Evolutionary conservation across 1,140 invertebrate species (phyloP).

Genomic region (Drosophila pandora): DNA sequence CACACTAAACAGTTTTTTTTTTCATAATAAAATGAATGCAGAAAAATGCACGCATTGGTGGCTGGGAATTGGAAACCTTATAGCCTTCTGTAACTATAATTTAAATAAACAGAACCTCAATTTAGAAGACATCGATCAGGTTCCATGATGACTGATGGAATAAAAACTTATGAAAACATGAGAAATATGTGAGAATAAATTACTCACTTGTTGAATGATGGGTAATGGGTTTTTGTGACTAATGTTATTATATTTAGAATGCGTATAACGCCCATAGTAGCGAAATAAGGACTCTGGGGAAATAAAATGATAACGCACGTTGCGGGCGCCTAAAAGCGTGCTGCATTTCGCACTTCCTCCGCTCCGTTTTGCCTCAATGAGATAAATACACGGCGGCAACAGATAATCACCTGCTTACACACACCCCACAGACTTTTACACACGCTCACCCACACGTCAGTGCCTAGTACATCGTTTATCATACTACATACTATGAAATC

Average conservation of each 20-base stretch:
- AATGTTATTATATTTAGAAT: neutral
- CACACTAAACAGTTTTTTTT: too few relatives aligned
- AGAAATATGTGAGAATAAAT: neutral
- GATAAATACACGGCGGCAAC: constrained; percentile 77
- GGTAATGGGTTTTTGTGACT: neutral
- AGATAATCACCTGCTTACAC: constrained; percentile 82
- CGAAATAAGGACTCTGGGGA: neutral
- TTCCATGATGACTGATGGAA: neutral
- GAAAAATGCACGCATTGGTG: too few relatives aligned
- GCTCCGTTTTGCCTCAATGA: constrained; percentile 61
- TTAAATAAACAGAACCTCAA: neutral
- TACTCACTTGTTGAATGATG: constrained; percentile 28
- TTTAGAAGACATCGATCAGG: neutral
- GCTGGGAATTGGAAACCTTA: neutral
- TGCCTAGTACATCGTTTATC: constrained; percentile 41
- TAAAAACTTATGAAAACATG: neutral
- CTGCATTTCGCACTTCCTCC: constrained; percentile 25
- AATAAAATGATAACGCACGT: constrained; percentile 35
- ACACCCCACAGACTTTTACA: constrained; percentile 40
- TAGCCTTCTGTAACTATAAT: neutral
- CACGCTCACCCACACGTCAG: constrained; percentile 12
- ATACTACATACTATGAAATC: constrained; percentile 66
- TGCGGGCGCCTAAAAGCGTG: constrained; percentile 25
- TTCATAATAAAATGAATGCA: too few relatives aligned
- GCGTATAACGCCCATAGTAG: constrained; percentile 5